A percentile compares a stretch with the other conserved stretches of the same genome.
phyloP scores from a whole-genome alignment of 2,113 vertebrate species.

The Lepus europaeus region DNA sequence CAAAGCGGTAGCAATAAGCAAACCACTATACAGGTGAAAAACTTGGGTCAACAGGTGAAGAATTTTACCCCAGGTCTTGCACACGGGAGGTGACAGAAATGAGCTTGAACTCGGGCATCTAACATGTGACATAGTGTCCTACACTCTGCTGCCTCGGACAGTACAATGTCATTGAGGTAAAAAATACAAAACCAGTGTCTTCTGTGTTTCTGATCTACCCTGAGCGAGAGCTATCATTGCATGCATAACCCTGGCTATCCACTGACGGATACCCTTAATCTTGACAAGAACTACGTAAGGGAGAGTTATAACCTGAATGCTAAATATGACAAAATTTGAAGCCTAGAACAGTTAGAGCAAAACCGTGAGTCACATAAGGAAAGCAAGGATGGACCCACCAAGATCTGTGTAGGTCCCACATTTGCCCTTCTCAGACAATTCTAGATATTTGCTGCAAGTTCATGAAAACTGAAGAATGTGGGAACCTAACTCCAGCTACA shows the following conservation, averaged over 20 bases:
- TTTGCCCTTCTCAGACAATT: slow-evolving; percentile 8
- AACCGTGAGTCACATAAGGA: background rate
- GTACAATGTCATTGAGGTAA: background rate
- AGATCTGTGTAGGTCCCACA: background rate
- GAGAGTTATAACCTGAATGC: background rate
- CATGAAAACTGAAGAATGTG: background rate
- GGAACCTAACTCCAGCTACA: background rate
- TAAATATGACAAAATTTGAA: slow-evolving; percentile 27
- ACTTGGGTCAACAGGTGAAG: background rate
- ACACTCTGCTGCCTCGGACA: background rate
- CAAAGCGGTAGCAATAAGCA: background rate
- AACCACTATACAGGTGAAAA: slow-evolving; percentile 10
- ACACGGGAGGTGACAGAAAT: background rate
- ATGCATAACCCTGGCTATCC: background rate
- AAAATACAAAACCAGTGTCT: background rate
- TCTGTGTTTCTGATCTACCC: background rate
- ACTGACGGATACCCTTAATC: background rate
- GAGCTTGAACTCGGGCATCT: background rate
- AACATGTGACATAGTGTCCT: background rate
- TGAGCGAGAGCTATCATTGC: background rate
- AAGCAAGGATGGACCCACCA: background rate
- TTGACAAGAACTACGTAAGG: background rate
- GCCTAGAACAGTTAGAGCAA: background rate
- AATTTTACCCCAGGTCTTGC: background rate
- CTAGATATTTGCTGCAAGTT: background rate